Conservation (phyloP, 2,113 vertebrate genomes). For the Nesogale talazaci region DNA sequence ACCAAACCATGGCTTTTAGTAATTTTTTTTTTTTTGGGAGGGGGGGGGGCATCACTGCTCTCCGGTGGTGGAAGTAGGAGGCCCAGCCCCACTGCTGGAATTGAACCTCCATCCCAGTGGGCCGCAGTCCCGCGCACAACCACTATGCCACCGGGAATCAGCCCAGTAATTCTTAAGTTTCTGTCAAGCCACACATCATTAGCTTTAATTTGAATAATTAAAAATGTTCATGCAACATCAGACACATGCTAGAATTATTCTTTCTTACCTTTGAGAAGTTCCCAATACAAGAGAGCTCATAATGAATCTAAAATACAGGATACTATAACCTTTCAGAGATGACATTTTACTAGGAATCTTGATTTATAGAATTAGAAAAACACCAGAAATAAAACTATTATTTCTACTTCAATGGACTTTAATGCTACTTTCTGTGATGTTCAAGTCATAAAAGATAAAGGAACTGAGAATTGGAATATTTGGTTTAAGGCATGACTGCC, state of each 20-base stretch:
- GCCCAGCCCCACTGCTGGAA: no score
- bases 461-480: slow-evolving; percentile 8
- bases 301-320: neutral
- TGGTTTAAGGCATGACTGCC: slow-evolving; percentile 3
- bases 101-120: no score
- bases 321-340: neutral
- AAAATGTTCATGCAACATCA: neutral
- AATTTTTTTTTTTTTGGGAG: no score
- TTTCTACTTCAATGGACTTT: neutral
- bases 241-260: neutral
- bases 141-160: no score
- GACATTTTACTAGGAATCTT: neutral
- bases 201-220: neutral
- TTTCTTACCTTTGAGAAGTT: neutral
- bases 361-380: neutral
- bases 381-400: neutral
- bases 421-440: slow-evolving; percentile 34
- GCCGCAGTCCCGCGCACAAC: no score
- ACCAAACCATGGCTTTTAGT: neutral
- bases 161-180: slow-evolving; percentile 52
- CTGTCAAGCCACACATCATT: slow-evolving; percentile 36
- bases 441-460: slow-evolving; percentile 41
- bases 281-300: neutral
- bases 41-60: no score
- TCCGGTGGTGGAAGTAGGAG: no score